These are phyloP conservation scores for Bemisia tabaci DNA, from an alignment of 1,140 invertebrate genomes.

Conservation along the genomic window DNA sequence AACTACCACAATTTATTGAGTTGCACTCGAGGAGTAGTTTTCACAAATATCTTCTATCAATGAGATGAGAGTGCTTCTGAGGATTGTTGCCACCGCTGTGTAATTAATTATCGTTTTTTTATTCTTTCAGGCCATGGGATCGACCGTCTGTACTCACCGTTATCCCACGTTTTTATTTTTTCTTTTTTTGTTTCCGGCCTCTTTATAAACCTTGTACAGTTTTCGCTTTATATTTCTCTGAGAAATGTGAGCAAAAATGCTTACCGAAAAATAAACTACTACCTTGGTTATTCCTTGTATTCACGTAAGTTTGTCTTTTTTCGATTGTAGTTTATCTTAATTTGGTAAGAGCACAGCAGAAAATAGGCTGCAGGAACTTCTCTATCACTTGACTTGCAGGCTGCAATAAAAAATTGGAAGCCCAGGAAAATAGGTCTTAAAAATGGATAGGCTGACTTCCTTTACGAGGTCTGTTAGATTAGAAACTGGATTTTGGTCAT, in stretches of 20 bases:
- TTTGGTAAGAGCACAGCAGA: constrained; percentile 5
- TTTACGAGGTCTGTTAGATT: background rate
- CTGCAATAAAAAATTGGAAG: background rate
- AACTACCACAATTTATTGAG: no score
- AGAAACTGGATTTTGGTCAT: no score
- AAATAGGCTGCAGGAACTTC: no score
- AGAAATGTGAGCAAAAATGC: constrained; percentile 56
- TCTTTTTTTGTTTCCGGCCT: constrained; percentile 81
- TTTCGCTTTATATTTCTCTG: constrained; percentile 55
- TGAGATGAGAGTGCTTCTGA: no score
- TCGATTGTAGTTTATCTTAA: constrained; percentile 8
- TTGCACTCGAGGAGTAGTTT: no score
- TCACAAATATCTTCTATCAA: no score
- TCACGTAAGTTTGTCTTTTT: constrained; percentile 58
- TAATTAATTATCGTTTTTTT: no score
- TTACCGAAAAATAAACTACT: constrained; percentile 84
- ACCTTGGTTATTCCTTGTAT: constrained; percentile 77
- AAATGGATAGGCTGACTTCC: background rate
- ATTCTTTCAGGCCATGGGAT: background rate
- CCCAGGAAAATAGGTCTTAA: no score
- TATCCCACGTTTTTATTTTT: constrained; percentile 67
- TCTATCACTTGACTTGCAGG: background rate
- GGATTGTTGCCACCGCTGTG: no score
- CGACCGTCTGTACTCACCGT: constrained; percentile 5
- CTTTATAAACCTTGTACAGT: constrained; percentile 69